These are phyloP conservation scores for Boulengeromyrus knoepffleri DNA, from an alignment of 2,113 vertebrate species.

Conservation along the genomic window DNA sequence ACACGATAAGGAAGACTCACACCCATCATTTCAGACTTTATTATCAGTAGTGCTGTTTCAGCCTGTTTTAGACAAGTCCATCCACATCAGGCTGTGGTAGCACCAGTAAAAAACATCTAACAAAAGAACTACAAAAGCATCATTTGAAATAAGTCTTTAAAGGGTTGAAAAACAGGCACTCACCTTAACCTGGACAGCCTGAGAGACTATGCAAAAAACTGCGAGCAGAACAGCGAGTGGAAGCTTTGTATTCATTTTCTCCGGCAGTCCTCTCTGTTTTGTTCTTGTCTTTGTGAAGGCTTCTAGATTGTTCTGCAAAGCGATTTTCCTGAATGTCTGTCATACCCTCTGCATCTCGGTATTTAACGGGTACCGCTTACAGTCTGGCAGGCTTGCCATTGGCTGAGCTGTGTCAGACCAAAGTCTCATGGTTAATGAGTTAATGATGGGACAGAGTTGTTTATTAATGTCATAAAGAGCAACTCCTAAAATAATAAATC, in stretches of 20 bases:
- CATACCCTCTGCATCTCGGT: constrained; percentile 10
- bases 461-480: constrained; percentile 47
- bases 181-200: constrained; percentile 57
- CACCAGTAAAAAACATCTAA: not conserved
- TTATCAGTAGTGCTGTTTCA: not conserved
- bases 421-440: constrained; percentile 41
- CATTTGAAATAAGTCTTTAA: not conserved
- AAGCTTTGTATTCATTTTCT: constrained; percentile 9
- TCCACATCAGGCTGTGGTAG: not conserved
- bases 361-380: constrained; percentile 45
- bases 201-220: constrained; percentile 42
- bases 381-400: constrained; percentile 30
- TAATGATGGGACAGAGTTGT: constrained; percentile 46
- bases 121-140: not conserved
- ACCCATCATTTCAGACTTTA: not conserved
- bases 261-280: constrained; percentile 10
- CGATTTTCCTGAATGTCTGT: constrained; percentile 28
- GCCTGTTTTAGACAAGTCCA: not conserved
- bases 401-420: constrained; percentile 24
- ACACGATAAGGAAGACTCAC: not conserved
- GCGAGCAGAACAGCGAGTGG: constrained; percentile 38
- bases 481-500: constrained; percentile 50
- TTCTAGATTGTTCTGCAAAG: not conserved
- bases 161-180: constrained; percentile 29
- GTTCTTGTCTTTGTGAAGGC: constrained; percentile 19